Evolutionary conservation across 1,140 invertebrate genomes (phyloP), one percentile per base, ranked within the genome.

Genomic region (Littorina saxatilis): DNA sequence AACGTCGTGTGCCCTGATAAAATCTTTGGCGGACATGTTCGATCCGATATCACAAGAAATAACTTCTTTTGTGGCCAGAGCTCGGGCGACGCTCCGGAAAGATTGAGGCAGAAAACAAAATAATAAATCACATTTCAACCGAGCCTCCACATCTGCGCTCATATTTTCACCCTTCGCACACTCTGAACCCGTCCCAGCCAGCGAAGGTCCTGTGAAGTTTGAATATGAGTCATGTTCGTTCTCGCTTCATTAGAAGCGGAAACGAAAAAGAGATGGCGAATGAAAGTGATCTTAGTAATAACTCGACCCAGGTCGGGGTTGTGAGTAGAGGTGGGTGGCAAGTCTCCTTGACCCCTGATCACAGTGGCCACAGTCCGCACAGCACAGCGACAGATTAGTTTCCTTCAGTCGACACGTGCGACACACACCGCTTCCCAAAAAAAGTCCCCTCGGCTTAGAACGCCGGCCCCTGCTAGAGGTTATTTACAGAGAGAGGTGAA

Each of bases 221-320:
- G 43, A 73, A 73, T 73, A 73, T 73, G 70, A 73, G 70, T 73
- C 70, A 73, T 73, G 70, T 73, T 73, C 39, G 39, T 73, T 43
- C 11, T 73, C 70, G 70, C 70, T 73, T 73, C 70, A 73, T 40
- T 43, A 43, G 37, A n/a, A 73, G 20, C 15, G 37, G 40, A 43
- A 63, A 17, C 2, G 70, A 40, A 73, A n/a, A 73, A 73, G 70
- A 73, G 32, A 43, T 39, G 70, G 29, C 11, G 39, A 73, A 43
- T 43, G 70, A 73, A 73, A 73, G 70, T 73, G 70, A 73, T 73
- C 70, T 20, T 29, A 73, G 37, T 73, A 73, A 73, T 73, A 73
- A 73, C 39, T 73, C 39, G 35, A 43, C 70, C 70, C 39, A 9
- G 32, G 68, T 9, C 68, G 4, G 1, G 32, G n/a, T 1, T 9